phyloP scores from a whole-genome alignment of 2,797 vertebrate species.

The Anabas testudineus region DNA sequence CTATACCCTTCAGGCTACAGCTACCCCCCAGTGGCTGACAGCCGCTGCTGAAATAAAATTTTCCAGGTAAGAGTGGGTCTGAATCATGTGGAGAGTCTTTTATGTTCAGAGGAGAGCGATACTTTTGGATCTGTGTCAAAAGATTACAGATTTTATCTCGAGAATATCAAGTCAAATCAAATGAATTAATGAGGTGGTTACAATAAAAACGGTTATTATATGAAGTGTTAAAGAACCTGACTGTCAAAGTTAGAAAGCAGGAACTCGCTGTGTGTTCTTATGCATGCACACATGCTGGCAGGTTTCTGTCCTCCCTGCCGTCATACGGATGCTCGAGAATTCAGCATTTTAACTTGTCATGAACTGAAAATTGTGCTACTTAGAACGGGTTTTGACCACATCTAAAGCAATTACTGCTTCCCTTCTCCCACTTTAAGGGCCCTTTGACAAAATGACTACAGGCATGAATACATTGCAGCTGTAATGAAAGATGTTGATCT shows the following conservation, averaged over 20 bases:
- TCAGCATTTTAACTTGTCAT: constrained; percentile 47
- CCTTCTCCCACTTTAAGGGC: constrained; percentile 38
- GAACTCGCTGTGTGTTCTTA: neutral
- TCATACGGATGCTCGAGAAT: constrained; percentile 41
- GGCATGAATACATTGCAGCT: constrained; percentile 59
- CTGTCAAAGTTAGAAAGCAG: constrained; percentile 11
- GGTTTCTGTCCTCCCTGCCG: constrained; percentile 21
- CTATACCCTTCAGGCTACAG: constrained; percentile 42
- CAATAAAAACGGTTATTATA: neutral
- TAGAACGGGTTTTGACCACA: constrained; percentile 51
- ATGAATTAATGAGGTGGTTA: constrained; percentile 18
- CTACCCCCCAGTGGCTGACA: constrained; percentile 27
- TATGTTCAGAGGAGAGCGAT: constrained; percentile 22
- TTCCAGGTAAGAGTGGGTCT: constrained; percentile 26
- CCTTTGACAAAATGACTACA: constrained; percentile 56
- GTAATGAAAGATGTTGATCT: constrained; percentile 55
- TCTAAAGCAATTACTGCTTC: constrained; percentile 49
- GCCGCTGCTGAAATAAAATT: constrained; percentile 15
- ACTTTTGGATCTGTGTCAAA: constrained; percentile 5
- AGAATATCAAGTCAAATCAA: constrained; percentile 23
- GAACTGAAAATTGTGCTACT: constrained; percentile 25
- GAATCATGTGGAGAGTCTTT: constrained; percentile 32
- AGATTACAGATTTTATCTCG: constrained; percentile 12
- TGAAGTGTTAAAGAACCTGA: constrained; percentile 18
- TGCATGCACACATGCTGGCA: constrained; percentile 13